These are phyloP conservation scores for Actias luna DNA, from an alignment of 2,888 invertebrate genomes.

Conservation along the genomic window DNA sequence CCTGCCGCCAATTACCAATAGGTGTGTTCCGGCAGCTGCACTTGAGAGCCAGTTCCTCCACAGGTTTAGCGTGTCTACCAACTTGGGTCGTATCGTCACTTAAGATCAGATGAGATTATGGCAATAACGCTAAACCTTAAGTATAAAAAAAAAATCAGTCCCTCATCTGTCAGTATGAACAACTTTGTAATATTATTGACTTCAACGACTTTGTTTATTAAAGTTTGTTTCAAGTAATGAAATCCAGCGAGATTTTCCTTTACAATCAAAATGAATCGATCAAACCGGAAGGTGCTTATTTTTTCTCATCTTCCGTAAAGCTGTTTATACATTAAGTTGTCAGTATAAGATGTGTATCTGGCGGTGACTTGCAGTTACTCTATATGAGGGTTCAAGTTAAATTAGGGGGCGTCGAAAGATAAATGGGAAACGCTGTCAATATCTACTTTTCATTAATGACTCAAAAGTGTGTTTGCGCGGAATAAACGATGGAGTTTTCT, in stretches of 20 bases:
- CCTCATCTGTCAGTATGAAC: too few species aligned
- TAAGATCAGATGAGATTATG: too few species aligned
- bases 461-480: conserved; percentile 59
- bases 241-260: background rate
- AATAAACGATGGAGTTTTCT: conserved; percentile 38
- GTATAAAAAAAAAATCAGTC: too few species aligned
- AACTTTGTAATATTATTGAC: too few species aligned
- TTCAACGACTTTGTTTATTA: too few species aligned
- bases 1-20: too few species aligned
- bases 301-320: conserved; percentile 12
- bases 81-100: too few species aligned
- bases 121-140: too few species aligned
- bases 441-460: conserved; percentile 70
- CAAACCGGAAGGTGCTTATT: background rate
- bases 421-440: conserved; percentile 70
- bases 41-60: too few species aligned
- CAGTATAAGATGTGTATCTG: conserved; percentile 60
- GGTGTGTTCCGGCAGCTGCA: too few species aligned
- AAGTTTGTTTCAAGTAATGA: background rate
- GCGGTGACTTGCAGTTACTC: conserved; percentile 56
- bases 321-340: conserved; percentile 54
- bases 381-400: conserved; percentile 56
- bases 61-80: too few species aligned
- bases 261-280: background rate
- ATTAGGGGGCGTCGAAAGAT: conserved; percentile 65